Percentiles rank a stretch among this genome's conserved stretches.
Evolutionary conservation across 2,797 vertebrate species (phyloP).

Genomic region (Tadarida brasiliensis): DNA sequence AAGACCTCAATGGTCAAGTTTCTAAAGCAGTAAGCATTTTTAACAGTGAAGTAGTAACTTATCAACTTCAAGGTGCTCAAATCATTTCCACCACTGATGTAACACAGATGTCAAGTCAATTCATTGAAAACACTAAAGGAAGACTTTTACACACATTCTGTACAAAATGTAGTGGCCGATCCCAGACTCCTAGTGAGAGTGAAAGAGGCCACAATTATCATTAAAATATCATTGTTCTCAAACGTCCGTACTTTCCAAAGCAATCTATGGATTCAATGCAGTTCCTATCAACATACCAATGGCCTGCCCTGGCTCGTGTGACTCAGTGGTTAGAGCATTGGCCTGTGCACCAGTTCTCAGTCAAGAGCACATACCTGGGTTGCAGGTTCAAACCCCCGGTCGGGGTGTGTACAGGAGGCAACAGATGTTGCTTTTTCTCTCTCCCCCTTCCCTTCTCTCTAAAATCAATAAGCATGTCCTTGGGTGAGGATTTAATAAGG

Average conservation of each 20-base stretch:
- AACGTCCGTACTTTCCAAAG: not conserved
- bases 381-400: too few relatives aligned
- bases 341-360: too few relatives aligned
- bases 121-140: constrained; percentile 11
- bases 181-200: not conserved
- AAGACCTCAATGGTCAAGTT: not conserved
- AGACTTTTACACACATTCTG: not conserved
- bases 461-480: too few relatives aligned
- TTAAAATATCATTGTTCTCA: not conserved
- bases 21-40: not conserved
- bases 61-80: not conserved
- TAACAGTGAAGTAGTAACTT: not conserved
- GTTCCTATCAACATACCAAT: not conserved
- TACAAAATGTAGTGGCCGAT: not conserved
- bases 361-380: too few relatives aligned
- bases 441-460: too few relatives aligned
- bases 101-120: not conserved
- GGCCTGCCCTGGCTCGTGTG: not conserved
- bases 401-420: too few relatives aligned
- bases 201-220: not conserved
- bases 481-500: not conserved
- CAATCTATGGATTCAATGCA: not conserved
- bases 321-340: too few relatives aligned
- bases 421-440: too few relatives aligned
- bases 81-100: not conserved